phyloP scores from a whole-genome alignment of 1,140 invertebrate genomes.

The Cyrtorhinus lividipennis region DNA sequence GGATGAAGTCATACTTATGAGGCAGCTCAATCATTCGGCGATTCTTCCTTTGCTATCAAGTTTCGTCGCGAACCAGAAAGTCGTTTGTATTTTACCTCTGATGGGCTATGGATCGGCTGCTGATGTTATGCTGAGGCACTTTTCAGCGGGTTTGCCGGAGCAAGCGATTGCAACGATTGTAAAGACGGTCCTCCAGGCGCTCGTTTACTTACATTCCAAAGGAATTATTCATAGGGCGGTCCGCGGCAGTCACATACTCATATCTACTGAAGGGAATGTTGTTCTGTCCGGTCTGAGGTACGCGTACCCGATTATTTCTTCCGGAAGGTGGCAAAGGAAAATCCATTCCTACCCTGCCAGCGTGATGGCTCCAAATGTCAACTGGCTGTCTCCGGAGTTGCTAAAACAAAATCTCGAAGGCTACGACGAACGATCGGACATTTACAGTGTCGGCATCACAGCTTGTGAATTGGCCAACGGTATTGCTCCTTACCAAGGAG shows the following conservation, averaged over 20 bases:
- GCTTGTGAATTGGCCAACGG: slow-evolving; percentile 84
- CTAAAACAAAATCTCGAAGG: slow-evolving; percentile 78
- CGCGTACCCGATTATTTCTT: slow-evolving; percentile 50
- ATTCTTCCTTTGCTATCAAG: slow-evolving; percentile 54
- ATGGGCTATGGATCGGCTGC: slow-evolving; percentile 69
- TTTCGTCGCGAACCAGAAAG: slow-evolving; percentile 55
- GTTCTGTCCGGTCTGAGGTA: slow-evolving; percentile 62
- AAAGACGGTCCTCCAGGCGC: slow-evolving; percentile 56
- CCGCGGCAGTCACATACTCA: slow-evolving; percentile 66
- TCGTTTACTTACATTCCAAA: slow-evolving; percentile 71
- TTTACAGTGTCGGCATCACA: slow-evolving; percentile 77
- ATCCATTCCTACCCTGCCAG: slow-evolving; percentile 60
- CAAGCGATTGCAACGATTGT: slow-evolving; percentile 62
- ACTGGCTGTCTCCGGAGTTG: slow-evolving; percentile 84
- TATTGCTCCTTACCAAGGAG: slow-evolving; percentile 66
- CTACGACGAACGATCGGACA: slow-evolving; percentile 77
- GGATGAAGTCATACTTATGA: slow-evolving; percentile 55
- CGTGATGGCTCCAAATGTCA: slow-evolving; percentile 47
- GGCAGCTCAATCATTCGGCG: slow-evolving; percentile 64
- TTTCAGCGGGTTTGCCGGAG: slow-evolving; percentile 64
- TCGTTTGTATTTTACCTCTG: slow-evolving; percentile 59
- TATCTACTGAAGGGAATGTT: slow-evolving; percentile 50
- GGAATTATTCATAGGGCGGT: slow-evolving; percentile 76
- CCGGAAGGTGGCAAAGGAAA: slow-evolving; percentile 48
- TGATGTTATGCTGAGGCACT: slow-evolving; percentile 61